Evolutionary conservation across 2,113 vertebrate genomes (phyloP).

Genomic region (Gobius niger): DNA sequence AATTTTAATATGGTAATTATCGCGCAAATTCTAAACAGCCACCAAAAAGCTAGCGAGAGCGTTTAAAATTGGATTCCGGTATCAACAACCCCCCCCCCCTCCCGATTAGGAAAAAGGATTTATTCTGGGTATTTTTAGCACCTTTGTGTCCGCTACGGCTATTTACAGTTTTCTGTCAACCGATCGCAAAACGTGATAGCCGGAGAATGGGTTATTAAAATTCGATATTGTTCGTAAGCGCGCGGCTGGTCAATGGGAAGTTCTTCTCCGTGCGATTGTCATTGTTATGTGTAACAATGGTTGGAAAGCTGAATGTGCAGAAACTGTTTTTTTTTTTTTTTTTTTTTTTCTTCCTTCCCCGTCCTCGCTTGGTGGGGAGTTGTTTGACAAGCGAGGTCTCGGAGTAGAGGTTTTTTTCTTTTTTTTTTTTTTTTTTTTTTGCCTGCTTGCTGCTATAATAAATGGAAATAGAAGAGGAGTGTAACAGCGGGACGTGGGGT

Average conservation of each 20-base stretch:
- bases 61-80: constrained; percentile 61
- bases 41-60: constrained; percentile 58
- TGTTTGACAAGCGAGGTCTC: constrained; percentile 55
- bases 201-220: constrained; percentile 32
- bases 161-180: constrained; percentile 57
- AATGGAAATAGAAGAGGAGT: constrained; percentile 42
- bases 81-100: constrained; percentile 42
- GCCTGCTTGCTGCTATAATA: constrained; percentile 37
- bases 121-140: constrained; percentile 65
- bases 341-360: too few species aligned
- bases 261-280: constrained; percentile 9
- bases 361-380: constrained; percentile 15
- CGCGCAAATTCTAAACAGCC: constrained; percentile 60
- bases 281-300: constrained; percentile 34
- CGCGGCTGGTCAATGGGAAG: constrained; percentile 4
- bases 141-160: constrained; percentile 46
- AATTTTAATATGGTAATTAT: constrained; percentile 73
- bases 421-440: too few species aligned
- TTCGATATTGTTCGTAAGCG: constrained; percentile 20
- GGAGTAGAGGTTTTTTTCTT: constrained; percentile 32
- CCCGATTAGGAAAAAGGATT: constrained; percentile 53
- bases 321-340: constrained; percentile 17
- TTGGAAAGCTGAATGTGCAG: constrained; percentile 49
- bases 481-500: background rate
- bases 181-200: constrained; percentile 47